Evolutionary conservation across 2,797 vertebrate genomes (phyloP), one percentile per base, ranked within the genome.

Genomic region (Lepus oiostolus): DNA sequence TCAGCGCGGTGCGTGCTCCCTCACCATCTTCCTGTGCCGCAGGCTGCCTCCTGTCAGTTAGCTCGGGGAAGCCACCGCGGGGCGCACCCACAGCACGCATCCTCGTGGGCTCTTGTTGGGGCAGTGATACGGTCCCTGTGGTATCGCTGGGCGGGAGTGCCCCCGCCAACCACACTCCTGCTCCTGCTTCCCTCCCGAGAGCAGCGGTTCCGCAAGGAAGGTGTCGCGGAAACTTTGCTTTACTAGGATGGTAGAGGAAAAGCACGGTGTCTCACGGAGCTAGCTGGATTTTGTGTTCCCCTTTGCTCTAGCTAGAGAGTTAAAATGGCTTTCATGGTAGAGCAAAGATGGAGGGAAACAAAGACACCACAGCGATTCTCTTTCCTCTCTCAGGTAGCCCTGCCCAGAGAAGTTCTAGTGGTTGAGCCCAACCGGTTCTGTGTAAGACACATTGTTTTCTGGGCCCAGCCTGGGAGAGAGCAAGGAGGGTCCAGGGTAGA

Each of bases 251-350:
- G 52, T 93, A 47, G 86, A 92, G 58, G 74, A 32, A 28, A 60
- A 42, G n/a, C 94, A 88, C 58, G 54, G 85, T 74, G 54, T 93
- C 77, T 93, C 68, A 50, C 84, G 84, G 95, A 86, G 80, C 47
- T 38, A 91, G 67, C 42, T 91, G 60, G 13, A 76, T 81, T 96
- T 93, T 71, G 75, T 62, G 90, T 88, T 85, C 92, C 88, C 30
- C 52, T 93, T 91, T 93, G 85, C 70, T 83, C 32, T 83, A 70
- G 54, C 72, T 65, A 75, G 38, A 62, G 68, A 85, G 22, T 81
- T 92, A 17, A 6, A 47, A 62, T 76, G 65, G 90, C 60, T 52
- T 91, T 38, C 54, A 58, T 80, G 62, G 88, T 75, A 79, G 97
- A 90, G 74, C 60, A 68, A 28, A 88, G 86, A 71, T 4, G 50